Evolutionary conservation across 2,113 vertebrate species (phyloP).

Genomic region (Platichthys stellatus): DNA sequence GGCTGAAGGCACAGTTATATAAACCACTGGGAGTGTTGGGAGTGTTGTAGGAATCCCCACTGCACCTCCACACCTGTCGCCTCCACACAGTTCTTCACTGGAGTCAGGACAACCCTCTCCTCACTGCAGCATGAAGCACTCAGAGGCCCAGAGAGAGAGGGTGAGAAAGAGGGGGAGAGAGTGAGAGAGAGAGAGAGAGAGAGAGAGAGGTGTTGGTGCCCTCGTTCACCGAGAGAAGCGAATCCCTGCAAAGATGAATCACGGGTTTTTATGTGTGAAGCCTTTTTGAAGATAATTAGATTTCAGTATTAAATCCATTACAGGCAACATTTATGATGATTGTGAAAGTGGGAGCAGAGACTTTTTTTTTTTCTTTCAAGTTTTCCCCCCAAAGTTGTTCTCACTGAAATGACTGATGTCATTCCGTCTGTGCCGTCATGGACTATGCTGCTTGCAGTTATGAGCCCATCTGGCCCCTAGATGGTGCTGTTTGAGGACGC

Average conservation of each 20-base stretch:
- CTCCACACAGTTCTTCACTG: conserved; percentile 33
- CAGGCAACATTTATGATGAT: background rate
- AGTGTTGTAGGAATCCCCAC: conserved; percentile 49
- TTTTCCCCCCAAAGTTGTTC: background rate
- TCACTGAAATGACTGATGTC: background rate
- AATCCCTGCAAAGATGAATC: conserved; percentile 41
- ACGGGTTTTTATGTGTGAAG: conserved; percentile 36
- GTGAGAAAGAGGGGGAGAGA: background rate
- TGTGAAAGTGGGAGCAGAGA: background rate
- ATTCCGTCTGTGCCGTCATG: background rate
- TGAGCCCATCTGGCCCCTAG: conserved; percentile 56
- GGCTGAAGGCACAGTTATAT: conserved; percentile 60
- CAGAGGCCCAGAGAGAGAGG: background rate
- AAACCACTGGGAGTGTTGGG: conserved; percentile 34
- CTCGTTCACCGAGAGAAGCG: conserved; percentile 10
- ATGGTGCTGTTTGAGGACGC: conserved; percentile 67
- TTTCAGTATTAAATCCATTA: background rate
- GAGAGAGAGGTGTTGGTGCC: conserved; percentile 1
- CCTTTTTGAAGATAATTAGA: background rate
- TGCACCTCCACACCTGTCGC: conserved; percentile 28
- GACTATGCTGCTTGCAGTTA: conserved; percentile 7
- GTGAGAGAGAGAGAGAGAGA: conserved; percentile 3
- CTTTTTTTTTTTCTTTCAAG: background rate
- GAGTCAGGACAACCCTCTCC: conserved; percentile 55
- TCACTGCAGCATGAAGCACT: conserved; percentile 29